Evolutionary conservation across 2,888 invertebrate species (phyloP), one percentile per base, ranked within the genome.

Genomic region (Mythimna impura): DNA sequence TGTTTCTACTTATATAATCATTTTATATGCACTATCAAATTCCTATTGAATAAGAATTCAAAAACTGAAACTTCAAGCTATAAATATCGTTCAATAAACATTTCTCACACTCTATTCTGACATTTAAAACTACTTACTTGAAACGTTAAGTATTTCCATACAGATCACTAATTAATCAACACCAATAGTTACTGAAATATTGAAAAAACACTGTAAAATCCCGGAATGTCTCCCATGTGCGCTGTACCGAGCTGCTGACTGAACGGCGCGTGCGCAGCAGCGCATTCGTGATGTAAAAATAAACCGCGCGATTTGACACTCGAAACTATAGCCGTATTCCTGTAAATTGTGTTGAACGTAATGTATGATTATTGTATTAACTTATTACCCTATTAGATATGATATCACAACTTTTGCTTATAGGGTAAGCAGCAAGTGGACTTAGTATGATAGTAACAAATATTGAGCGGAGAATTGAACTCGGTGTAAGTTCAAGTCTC

Each of bases 211-310:
- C 64, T 10, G 25, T 50, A 9, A 34, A 63, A 72, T 9, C 52
- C n/a, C n/a, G 40, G n/a, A 67, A 78, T 66, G 63, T 61, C 63
- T 54, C 40, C 71, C 73, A 82, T 71, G 84, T 81, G 86, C 81
- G 70, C n/a, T 30, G 14, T 30, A 8, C 66, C 34, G 52, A 89
- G 85, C 73, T 76, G 50, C 73, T 78, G 50, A 84, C 78, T 79
- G 79, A 72, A n/a, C 72, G 68, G 85, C 84, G 83, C 84, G 68
- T 64, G 82, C 84, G 84, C 87, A 72, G 74, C 63, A 80, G 80
- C 78, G 78, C 73, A 71, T 65, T 80, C 76, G 78, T 50, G 79
- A 76, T 78, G 50, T 91, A 91, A 86, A 91, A 93, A 93, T 92
- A 92, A 89, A 87, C 75, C 68, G 58, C 75, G 66, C 71, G 61